Conservation (phyloP, 2,797 vertebrate species). For the Rhyacichthys aspro region DNA sequence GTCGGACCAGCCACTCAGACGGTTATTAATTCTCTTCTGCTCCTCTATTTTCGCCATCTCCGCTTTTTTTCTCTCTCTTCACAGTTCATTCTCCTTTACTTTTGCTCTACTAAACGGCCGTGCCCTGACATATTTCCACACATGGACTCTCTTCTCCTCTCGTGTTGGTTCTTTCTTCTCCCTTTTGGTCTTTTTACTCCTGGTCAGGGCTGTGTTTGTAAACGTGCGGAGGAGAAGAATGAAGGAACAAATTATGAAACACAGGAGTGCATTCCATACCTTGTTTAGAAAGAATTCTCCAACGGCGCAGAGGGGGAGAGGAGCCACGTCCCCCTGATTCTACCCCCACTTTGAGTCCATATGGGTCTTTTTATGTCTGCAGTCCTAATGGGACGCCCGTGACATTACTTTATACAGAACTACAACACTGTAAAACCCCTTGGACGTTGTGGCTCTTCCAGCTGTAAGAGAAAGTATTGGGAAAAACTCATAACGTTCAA, state of each 20-base stretch:
- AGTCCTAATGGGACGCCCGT: conserved; percentile 23
- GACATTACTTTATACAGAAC: conserved; percentile 22
- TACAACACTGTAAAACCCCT: background rate
- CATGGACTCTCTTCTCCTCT: conserved; percentile 30
- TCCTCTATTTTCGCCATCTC: conserved; percentile 40
- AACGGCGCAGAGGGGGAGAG: conserved; percentile 61
- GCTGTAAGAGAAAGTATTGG: background rate
- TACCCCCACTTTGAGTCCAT: conserved; percentile 62
- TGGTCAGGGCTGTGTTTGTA: conserved; percentile 71
- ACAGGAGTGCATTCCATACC: conserved; percentile 84
- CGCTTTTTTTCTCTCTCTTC: conserved; percentile 1
- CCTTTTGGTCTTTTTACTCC: conserved; percentile 42
- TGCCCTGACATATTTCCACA: conserved; percentile 50
- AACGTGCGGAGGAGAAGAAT: conserved; percentile 71
- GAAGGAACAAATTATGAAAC: conserved; percentile 81
- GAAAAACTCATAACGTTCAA: background rate
- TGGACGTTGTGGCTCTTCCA: background rate
- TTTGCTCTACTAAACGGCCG: conserved; percentile 40
- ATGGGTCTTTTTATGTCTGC: conserved; percentile 55
- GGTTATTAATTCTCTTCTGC: conserved; percentile 52
- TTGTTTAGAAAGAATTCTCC: conserved; percentile 83
- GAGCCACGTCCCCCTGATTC: conserved; percentile 47
- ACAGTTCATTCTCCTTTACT: conserved; percentile 43
- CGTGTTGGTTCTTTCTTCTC: conserved; percentile 29
- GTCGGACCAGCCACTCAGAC: conserved; percentile 43